Base-by-base conservation (phyloP, 1,140 invertebrate species). In the Onthophagus taurus region DNA sequence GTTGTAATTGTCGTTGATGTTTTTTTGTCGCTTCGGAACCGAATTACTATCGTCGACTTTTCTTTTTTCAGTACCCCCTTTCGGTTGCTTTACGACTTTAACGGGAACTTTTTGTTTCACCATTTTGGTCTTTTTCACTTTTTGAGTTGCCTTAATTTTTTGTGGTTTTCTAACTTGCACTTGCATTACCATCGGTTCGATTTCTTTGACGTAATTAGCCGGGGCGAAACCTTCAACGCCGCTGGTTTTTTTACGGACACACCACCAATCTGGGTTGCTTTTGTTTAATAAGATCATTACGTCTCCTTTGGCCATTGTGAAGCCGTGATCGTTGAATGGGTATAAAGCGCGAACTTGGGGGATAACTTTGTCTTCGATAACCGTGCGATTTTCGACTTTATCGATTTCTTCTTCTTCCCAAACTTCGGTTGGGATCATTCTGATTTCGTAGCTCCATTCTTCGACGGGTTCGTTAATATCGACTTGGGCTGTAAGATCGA, bases 241-340 rank as follows among this genome's bases (percentile, higher is more conserved):
- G 58, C 91, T 89, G 0, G 78, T 75, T 69, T 94, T 96, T n/a
- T n/a, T n/a, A 9, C 92, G 72, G 3, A 97, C 87, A 54, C 88
- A 90, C 96, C 96, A 99, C 95, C 96, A 99, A 65, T 99, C 96
- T 1, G 82, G 77, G 65, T 97, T 98, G 1, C 90, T 96, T 69
- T 95, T 94, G 55, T 85, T 90, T 33, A 97, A 71, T 2, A 99
- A 69, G 55, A 94, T 84, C 85, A 98, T 89, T 53, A 85, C 80
- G 68, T 95, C 91, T 44, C 89, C 90, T 69, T 97, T 97, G 3
- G 70, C 71, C 75, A 96, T 90, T 16, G 80, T 76, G 70, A 97
- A 90, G n/a, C 89, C 91, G 59, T 96, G 89, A 0, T 92, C 93
- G 50, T 75, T 82, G 71, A 95, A 98, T 2, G 85, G 77, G 67